Evolutionary conservation across 2,797 vertebrate genomes (phyloP), one percentile per base, ranked within the genome.

Genomic region (Semotilus atromaculatus): DNA sequence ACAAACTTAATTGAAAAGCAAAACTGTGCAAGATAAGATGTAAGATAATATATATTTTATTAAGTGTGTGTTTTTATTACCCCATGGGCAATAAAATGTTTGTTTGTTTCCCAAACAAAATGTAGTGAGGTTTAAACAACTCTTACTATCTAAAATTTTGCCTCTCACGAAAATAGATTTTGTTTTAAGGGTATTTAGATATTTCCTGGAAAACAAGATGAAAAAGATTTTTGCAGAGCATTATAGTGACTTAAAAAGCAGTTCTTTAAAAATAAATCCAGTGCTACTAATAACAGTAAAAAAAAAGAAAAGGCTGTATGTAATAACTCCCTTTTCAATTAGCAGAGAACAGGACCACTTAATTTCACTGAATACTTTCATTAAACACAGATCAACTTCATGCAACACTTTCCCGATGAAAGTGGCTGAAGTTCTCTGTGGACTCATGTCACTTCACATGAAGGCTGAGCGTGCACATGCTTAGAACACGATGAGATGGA

Each of bases 401-500:
- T 66, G 81, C 72, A 60, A 40, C n/a, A 73, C 58, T 75, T 68
- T 40, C 60, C 19, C 68, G 3, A 48, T 21, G 53, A 67, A 77
- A 70, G 76, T 21, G 7, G 3, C 60, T 40, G 31, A 31, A 66
- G 77, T 76, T 75, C 78, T 45, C 51, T 64, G 51, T 31, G 19
- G 67, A 77, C 62, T 58, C 45, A 34, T n/a, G 0, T 40, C 68
- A 76, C 72, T 81, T 81, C 26, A 48, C 19, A 34, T 29, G 29
- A 48, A 75, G 8, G 64, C 36, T 2, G 19, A 85, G 40, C 78
- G 60, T 31, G 55, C 68, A 82, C 83, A 88, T 83, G 86, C 80
- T 60, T 74, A 66, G 11, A 55, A 68, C 36, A 71, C 18, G 31
- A 60, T 55, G 43, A 36, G 74, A 58, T 1, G 8, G 62, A 80